These are phyloP conservation scores for Nipponacmea schrenckii DNA, from an alignment of 2,888 invertebrate genomes.

Conservation along the genomic window DNA sequence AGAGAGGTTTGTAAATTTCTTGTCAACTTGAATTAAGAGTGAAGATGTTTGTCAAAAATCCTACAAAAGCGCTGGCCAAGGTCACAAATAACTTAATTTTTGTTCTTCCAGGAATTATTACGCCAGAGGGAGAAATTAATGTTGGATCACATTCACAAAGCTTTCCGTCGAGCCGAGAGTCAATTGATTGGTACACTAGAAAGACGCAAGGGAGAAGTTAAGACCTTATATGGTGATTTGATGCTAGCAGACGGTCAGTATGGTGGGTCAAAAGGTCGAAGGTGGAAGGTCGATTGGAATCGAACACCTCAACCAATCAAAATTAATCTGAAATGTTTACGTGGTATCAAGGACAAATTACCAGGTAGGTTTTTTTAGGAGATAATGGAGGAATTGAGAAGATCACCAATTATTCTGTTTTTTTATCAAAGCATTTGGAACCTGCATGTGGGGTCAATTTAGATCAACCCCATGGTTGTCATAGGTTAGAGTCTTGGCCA, in stretches of 20 bases:
- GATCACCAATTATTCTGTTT: no score
- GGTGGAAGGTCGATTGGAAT: slow-evolving; percentile 67
- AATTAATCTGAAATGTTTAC: slow-evolving; percentile 60
- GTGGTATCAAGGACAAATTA: slow-evolving; percentile 65
- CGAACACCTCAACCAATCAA: slow-evolving; percentile 64
- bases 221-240: slow-evolving; percentile 65
- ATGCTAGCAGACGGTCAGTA: slow-evolving; percentile 62
- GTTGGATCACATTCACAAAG: slow-evolving; percentile 59
- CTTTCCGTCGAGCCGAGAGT: slow-evolving; percentile 61
- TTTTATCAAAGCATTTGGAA: neutral
- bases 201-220: slow-evolving; percentile 61
- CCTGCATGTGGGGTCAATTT: neutral
- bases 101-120: slow-evolving; percentile 45
- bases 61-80: no score
- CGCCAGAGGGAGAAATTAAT: slow-evolving; percentile 58
- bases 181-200: slow-evolving; percentile 57
- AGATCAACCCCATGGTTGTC: neutral
- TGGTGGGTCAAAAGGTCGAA: slow-evolving; percentile 60
- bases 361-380: slow-evolving; percentile 54
- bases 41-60: no score
- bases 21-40: neutral
- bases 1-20: slow-evolving; percentile 41
- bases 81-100: no score
- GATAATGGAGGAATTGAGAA: slow-evolving; percentile 36
- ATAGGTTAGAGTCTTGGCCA: neutral